phyloP scores from a whole-genome alignment of 2,797 vertebrate genomes.

The Crocodylus rhombifer region DNA sequence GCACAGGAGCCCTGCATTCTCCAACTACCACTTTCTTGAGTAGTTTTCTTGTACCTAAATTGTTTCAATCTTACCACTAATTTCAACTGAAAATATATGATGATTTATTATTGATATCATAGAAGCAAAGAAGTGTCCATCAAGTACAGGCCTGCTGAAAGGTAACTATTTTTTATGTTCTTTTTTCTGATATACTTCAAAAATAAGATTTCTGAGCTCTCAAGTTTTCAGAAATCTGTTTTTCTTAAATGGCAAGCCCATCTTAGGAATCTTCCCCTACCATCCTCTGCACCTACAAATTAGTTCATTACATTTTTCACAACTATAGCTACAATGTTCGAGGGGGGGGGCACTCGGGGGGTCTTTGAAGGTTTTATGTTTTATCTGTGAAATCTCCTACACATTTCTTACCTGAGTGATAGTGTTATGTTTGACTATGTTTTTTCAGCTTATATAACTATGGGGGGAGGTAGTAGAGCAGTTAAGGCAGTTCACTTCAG shows the following conservation, averaged over 20 bases:
- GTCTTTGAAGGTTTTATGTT: background rate
- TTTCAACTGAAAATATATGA: no score
- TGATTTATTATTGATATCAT: background rate
- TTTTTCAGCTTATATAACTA: no score
- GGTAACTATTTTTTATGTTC: background rate
- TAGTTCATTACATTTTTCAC: background rate
- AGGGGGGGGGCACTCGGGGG: background rate
- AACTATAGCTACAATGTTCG: background rate
- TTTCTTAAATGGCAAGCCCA: background rate
- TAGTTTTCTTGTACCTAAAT: fast-evolving
- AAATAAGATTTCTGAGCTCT: background rate
- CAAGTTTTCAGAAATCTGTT: background rate
- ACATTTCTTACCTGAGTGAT: background rate
- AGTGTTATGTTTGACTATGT: background rate
- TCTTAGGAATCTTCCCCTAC: background rate
- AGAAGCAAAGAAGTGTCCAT: background rate
- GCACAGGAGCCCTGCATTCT: background rate
- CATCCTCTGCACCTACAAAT: background rate
- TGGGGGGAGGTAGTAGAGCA: no score
- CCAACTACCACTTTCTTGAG: background rate
- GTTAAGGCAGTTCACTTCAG: no score
- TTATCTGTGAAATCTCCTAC: background rate
- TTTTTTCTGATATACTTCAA: background rate
- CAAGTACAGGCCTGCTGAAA: background rate
- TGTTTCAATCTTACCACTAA: background rate